These are phyloP conservation scores for Matsumyia berberina DNA, from an alignment of 2,888 invertebrate genomes.

Conservation along the genomic window DNA sequence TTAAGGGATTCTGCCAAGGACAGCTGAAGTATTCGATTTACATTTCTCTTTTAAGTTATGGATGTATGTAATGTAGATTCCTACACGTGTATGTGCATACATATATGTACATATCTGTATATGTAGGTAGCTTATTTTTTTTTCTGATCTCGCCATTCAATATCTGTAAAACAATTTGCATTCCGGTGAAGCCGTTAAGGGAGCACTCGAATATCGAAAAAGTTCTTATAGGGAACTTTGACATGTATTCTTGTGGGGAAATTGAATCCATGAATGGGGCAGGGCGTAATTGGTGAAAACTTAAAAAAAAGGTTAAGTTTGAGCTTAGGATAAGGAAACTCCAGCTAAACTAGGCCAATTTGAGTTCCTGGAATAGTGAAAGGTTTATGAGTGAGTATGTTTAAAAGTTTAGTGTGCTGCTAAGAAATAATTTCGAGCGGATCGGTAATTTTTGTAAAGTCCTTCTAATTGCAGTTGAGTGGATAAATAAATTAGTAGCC, in stretches of 20 bases:
- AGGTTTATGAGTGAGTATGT: no score
- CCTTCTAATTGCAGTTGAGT: no score
- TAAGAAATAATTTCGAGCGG: no score
- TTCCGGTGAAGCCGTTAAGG: slow-evolving; percentile 13
- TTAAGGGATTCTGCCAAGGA: slow-evolving; percentile 21
- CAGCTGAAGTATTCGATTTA: slow-evolving; percentile 23
- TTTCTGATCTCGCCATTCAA: slow-evolving; percentile 9
- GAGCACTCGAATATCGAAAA: slow-evolving; percentile 12
- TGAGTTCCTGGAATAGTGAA: no score
- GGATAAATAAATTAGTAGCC: no score
- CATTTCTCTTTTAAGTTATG: not conserved
- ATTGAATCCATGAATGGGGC: not conserved
- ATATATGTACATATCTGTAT: not conserved
- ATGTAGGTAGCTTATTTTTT: not conserved
- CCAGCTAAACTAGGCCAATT: no score
- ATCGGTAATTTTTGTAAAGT: no score
- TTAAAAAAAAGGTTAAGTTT: not conserved
- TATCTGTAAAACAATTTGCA: slow-evolving; percentile 47
- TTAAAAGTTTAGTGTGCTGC: no score
- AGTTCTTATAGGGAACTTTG: slow-evolving; percentile 9
- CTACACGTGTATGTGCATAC: not conserved
- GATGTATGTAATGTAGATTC: no score
- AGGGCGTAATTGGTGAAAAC: no score
- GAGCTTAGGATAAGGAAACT: no score
- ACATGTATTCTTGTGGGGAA: slow-evolving; percentile 10